Evolutionary conservation across 2,797 vertebrate species (phyloP), one percentile per base, ranked within the genome.

Genomic region (Semotilus atromaculatus): DNA sequence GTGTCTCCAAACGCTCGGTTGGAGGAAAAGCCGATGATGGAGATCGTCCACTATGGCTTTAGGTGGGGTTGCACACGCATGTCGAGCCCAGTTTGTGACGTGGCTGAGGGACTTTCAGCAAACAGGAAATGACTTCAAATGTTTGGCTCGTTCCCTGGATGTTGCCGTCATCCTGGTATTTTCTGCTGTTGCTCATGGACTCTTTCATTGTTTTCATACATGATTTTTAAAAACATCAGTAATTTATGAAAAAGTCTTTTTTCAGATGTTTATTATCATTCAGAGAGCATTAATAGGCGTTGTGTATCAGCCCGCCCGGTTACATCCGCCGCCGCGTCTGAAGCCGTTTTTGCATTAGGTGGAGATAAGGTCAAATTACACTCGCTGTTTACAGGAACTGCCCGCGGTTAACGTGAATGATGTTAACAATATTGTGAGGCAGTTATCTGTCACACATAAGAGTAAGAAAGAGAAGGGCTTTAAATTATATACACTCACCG

Each of bases 61-160:
- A 76, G 80, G 77, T 34, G 67, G 68, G 84, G 31, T 80, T 74
- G 76, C 70, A 70, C 51, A 81, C 62, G 48, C 79, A 78, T 53
- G 51, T 67, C 78, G 60, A 36, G 73, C 81, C 53, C 83, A 53
- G 85, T 64, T 45, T 62, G 73, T 93, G 94, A 93, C 86, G 90
- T 90, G 87, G 81, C 85, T 87, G 91, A 88, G 13, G 68, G 67
- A 93, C 92, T 94, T 95, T 86, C 86, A 91, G 72, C 88, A 83
- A 93, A 92, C 94, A 96, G 95, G 95, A 96, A 96, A 94, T 96
- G 94, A 96, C 94, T 94, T 93, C 87, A 88, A 90, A 88, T 87
- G 91, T 94, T 95, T 92, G 95, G 95, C 95, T 96, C 95, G 94
- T 89, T 92, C 91, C 88, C 93, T 91, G 90, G 90, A 92, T 85